These are phyloP conservation scores for Lithobius niger DNA, from an alignment of 1,140 invertebrate genomes.

Conservation along the genomic window DNA sequence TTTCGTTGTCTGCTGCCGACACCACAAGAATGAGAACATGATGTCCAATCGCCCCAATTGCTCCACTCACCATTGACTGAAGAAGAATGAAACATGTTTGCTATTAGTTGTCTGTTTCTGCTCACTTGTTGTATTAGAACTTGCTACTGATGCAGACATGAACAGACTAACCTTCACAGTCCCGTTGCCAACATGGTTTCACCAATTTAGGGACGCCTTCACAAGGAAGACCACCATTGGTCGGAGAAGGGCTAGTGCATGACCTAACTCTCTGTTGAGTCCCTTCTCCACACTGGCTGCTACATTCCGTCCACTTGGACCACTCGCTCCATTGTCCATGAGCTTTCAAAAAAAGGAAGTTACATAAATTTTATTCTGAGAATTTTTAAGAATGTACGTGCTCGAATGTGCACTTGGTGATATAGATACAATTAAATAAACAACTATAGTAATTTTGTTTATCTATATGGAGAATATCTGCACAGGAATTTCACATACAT, in stretches of 20 bases:
- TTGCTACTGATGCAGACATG: slow-evolving; percentile 1
- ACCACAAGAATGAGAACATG: slow-evolving; percentile 27
- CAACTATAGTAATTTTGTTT: too few species aligned
- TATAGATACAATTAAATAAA: too few species aligned
- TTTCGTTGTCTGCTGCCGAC: slow-evolving; percentile 23
- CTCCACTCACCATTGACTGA: slow-evolving; percentile 28
- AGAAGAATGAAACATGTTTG: too few species aligned
- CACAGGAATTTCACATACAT: too few species aligned
- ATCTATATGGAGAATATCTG: too few species aligned
- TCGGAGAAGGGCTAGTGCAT: slow-evolving; percentile 26
- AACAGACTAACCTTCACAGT: slow-evolving; percentile 22
- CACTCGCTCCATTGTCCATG: slow-evolving; percentile 28
- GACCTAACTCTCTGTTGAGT: slow-evolving; percentile 18
- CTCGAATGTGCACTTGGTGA: too few species aligned
- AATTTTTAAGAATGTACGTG: too few species aligned
- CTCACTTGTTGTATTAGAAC: background rate
- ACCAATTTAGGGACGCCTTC: slow-evolving; percentile 11
- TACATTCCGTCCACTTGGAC: slow-evolving; percentile 24
- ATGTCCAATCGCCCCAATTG: slow-evolving; percentile 31
- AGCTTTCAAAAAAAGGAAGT: slow-evolving; percentile 19
- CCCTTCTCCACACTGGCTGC: slow-evolving; percentile 25
- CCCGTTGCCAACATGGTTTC: slow-evolving; percentile 16
- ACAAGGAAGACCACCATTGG: slow-evolving; percentile 22
- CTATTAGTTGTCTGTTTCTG: too few species aligned
- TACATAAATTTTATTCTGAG: background rate